Base-by-base conservation (phyloP, 2,797 vertebrate species). In the Coregonus ussuriensis region DNA sequence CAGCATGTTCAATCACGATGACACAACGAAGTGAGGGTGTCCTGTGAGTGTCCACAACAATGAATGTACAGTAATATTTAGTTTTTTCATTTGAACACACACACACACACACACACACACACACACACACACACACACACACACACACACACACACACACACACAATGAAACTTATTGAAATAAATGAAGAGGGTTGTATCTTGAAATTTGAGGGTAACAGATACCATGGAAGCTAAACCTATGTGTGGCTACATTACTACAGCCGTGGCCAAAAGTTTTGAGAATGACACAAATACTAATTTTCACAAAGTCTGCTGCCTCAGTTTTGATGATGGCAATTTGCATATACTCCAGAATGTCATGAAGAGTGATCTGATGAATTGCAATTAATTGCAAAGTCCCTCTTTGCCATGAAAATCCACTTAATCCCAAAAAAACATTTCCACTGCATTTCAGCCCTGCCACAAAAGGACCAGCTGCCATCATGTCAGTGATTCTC, bases 111-210 rank as follows among this genome's bases (percentile, higher is more conserved):
- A 65, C 35, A 5, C 18, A 71, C 51, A 59, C 18, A 71, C 54
- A 74, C 67, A 41, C 66, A 59, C 21, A 41, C 74, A 68, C 41
- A 68, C 54, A 54, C 53, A 35, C 33, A 18, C 31, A 31, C 18
- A 71, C 51, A 59, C 18, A 71, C 54, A 74, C 67, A 41, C 66
- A 59, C 21, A 41, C 74, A 68, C 41, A 68, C 54, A 54, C 53
- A 35, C 33, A 18, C 31, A 31, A 29, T 35, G 51, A 84, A 47
- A 81, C 72, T 79, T 25, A 78, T 71, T 80, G 41, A 82, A 66
- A 79, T 6, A 82, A 59, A 79, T 3, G 41, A 13, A 25, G 9
- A 71, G 6, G 63, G 25, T 41, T 54, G 18, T 14, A 16, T 75
- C n/a, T 75, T 51, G 21, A 47, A 16, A 51, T 37, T 65, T 37